Evolutionary conservation across 2,113 vertebrate species (phyloP).

Genomic region (Formicarius rufipectus): DNA sequence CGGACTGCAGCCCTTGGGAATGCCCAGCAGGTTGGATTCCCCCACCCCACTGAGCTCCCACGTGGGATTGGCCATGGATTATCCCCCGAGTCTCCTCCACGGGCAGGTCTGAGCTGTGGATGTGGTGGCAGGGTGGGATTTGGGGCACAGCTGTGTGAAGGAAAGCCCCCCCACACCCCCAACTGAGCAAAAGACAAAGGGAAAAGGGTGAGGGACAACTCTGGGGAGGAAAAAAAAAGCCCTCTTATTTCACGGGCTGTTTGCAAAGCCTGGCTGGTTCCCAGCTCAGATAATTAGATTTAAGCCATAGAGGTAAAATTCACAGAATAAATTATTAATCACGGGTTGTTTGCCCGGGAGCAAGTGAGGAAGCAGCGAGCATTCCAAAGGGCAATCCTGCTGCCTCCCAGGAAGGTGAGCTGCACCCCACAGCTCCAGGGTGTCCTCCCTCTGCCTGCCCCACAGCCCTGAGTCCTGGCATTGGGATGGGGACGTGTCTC

Average conservation of each 20-base stretch:
- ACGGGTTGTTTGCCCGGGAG: neutral
- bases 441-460: neutral
- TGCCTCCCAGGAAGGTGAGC: rapidly evolving
- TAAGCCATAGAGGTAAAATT: neutral
- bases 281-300: neutral
- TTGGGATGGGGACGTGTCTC: too few species aligned
- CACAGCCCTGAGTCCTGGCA: neutral
- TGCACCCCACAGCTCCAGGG: neutral
- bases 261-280: neutral
- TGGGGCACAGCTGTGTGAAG: neutral
- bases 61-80: too few species aligned
- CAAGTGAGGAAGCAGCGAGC: neutral
- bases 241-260: neutral
- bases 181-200: neutral
- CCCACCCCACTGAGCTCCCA: too few species aligned
- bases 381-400: neutral
- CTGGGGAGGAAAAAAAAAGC: neutral
- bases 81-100: neutral
- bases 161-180: neutral
- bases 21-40: neutral
- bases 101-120: neutral
- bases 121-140: neutral
- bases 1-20: neutral
- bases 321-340: neutral
- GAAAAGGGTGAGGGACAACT: neutral